Evolutionary conservation across 2,797 vertebrate genomes (phyloP), one percentile per base, ranked within the genome.

Genomic region (Limosa lapponica): DNA sequence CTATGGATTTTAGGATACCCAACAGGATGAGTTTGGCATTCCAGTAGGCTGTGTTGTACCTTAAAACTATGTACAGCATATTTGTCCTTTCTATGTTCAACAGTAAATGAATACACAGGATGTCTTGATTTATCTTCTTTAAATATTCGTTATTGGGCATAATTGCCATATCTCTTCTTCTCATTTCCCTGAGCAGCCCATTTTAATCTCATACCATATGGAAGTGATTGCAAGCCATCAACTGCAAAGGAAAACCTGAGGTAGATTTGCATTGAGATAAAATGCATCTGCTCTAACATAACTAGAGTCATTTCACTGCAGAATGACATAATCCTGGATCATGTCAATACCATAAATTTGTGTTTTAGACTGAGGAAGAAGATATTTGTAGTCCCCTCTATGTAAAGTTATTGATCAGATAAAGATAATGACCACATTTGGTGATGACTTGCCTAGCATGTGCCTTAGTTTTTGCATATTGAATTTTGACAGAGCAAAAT

Each of bases 121-220:
- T 84, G 39, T 86, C 79, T 89, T 96, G 95, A 93, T 97, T 96
- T 95, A 83, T 93, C 41, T 87, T 87, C 93, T 90, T 92, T 85
- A 94, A 94, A 43, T 58, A 81, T 85, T 93, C 83, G 93, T 96
- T 89, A 95, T 94, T 95, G 61, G 36, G 66, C 48, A 86, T 96
- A 96, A 97, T 93, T 96, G 67, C 72, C 64, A 82, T 92, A 90
- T 92, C 70, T 91, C 73, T 71, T 88, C 55, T 92, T 93, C 91
- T 90, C 83, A 92, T 93, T 95, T 88, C 95, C 90, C 73, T 66
- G 88, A 96, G 90, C 92, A 84, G 43, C 32, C 69, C 39, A 66
- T 93, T 95, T 89, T 94, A 96, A 88, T 87, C 75, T 89, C 71
- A 64, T 59, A 86, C 72, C 91, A 92, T 94, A 96, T 96, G 93